A percentile compares a stretch with the other conserved stretches of the same genome.
These are phyloP conservation scores for Drosophila rellima DNA, from an alignment of 2,888 invertebrate genomes.

Conservation along the genomic window DNA sequence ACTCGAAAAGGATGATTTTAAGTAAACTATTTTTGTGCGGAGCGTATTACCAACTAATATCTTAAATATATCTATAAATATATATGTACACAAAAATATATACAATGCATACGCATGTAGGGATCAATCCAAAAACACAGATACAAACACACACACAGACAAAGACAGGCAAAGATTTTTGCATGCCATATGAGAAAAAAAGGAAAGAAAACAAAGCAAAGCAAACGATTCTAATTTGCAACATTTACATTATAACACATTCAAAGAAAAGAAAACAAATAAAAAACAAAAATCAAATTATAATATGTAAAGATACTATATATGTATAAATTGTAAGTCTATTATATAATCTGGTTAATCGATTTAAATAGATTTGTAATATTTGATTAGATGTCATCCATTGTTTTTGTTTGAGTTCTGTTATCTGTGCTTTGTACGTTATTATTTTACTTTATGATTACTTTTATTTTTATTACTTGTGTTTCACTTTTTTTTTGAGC, in stretches of 20 bases:
- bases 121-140: conserved; percentile 27
- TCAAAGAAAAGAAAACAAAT: not conserved
- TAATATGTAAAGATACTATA: conserved; percentile 7
- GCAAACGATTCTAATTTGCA: conserved; percentile 9
- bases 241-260: not conserved
- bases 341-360: conserved; percentile 22
- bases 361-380: conserved; percentile 24
- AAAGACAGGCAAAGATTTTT: conserved; percentile 27
- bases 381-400: conserved; percentile 10
- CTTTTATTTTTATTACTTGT: conserved; percentile 32
- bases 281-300: not conserved
- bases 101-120: conserved; percentile 36
- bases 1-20: conserved; percentile 84
- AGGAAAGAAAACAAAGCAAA: not conserved
- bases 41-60: conserved; percentile 71
- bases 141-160: conserved; percentile 30
- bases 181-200: conserved; percentile 39
- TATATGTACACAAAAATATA: conserved; percentile 13
- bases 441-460: conserved; percentile 36
- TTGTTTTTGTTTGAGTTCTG: conserved; percentile 27
- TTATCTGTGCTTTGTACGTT: conserved; percentile 40
- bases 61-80: conserved; percentile 40
- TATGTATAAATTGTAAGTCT: conserved; percentile 15
- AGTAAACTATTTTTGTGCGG: conserved; percentile 58
- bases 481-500: conserved; percentile 42